Percentiles rank a stretch among this genome's conserved stretches.
phyloP scores from a whole-genome alignment of 2,888 invertebrate species.

The Chouioia cunea region DNA sequence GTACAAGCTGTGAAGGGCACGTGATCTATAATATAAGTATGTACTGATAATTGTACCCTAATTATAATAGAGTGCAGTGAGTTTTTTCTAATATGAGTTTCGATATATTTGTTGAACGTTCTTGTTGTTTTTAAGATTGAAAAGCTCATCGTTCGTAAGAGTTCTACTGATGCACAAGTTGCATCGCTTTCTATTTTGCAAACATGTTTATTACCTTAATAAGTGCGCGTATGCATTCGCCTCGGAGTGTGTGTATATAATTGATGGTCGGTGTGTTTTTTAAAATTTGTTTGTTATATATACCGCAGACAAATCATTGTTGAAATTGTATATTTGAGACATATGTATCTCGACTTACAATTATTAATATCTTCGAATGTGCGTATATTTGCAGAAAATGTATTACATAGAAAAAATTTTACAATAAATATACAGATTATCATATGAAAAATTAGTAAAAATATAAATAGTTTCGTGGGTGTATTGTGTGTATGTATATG shows the following conservation, averaged over 20 bases:
- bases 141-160: not conserved
- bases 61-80: not conserved
- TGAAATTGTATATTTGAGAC: slow-evolving; percentile 8
- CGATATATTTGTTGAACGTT: too few relatives aligned
- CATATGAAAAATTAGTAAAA: slow-evolving; percentile 30
- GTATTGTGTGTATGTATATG: too few relatives aligned
- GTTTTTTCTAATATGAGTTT: too few relatives aligned
- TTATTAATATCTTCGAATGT: slow-evolving; percentile 17
- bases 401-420: slow-evolving; percentile 23
- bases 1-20: slow-evolving; percentile 12
- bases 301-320: too few relatives aligned
- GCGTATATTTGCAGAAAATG: slow-evolving; percentile 17
- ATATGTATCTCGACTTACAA: slow-evolving; percentile 7
- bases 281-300: too few relatives aligned
- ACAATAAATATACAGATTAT: slow-evolving; percentile 1
- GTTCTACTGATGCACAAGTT: not conserved
- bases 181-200: not conserved
- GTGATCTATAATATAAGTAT: slow-evolving; percentile 10
- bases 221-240: slow-evolving; percentile 32
- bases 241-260: slow-evolving; percentile 32
- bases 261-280: slow-evolving; percentile 16
- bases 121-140: too few relatives aligned
- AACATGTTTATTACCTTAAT: not conserved
- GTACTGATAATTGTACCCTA: slow-evolving; percentile 7
- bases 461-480: slow-evolving; percentile 25